phyloP scores from a whole-genome alignment of 2,888 invertebrate genomes.

The Phorcus lineatus region DNA sequence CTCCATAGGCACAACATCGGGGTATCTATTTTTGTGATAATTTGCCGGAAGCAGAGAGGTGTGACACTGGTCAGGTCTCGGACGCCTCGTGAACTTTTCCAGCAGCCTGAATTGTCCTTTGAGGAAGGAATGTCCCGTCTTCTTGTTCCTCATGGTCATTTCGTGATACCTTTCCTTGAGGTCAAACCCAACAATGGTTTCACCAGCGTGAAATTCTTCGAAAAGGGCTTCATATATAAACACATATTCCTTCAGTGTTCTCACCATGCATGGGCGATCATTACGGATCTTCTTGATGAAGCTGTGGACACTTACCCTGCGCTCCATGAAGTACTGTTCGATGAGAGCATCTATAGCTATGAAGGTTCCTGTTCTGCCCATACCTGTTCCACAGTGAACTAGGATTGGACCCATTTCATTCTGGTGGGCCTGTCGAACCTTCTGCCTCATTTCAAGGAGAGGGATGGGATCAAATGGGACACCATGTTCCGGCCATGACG shows the following conservation, averaged over 20 bases:
- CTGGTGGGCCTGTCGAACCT: conserved; percentile 51
- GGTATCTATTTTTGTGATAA: conserved; percentile 67
- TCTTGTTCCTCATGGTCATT: conserved; percentile 58
- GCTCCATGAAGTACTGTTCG: conserved; percentile 69
- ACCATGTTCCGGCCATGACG: conserved; percentile 73
- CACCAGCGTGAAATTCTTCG: conserved; percentile 69
- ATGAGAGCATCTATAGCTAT: conserved; percentile 73
- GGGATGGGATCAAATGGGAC: conserved; percentile 70
- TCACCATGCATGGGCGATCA: conserved; percentile 70
- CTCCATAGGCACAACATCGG: conserved; percentile 66
- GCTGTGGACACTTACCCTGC: conserved; percentile 70
- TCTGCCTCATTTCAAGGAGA: conserved; percentile 68
- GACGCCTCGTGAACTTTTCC: conserved; percentile 60
- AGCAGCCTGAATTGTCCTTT: conserved; percentile 69
- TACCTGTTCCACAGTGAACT: conserved; percentile 75
- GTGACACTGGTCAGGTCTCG: conserved; percentile 50
- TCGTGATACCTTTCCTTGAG: conserved; percentile 60
- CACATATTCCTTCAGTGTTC: conserved; percentile 71
- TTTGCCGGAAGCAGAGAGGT: conserved; percentile 60
- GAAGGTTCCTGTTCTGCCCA: conserved; percentile 71
- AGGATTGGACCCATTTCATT: conserved; percentile 59
- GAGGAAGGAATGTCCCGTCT: conserved; percentile 62
- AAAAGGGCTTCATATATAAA: conserved; percentile 73
- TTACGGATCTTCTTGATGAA: conserved; percentile 68
- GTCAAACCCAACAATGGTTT: conserved; percentile 61